Evolutionary conservation across 1,140 invertebrate genomes (phyloP).

Genomic region (Panonychus citri): DNA sequence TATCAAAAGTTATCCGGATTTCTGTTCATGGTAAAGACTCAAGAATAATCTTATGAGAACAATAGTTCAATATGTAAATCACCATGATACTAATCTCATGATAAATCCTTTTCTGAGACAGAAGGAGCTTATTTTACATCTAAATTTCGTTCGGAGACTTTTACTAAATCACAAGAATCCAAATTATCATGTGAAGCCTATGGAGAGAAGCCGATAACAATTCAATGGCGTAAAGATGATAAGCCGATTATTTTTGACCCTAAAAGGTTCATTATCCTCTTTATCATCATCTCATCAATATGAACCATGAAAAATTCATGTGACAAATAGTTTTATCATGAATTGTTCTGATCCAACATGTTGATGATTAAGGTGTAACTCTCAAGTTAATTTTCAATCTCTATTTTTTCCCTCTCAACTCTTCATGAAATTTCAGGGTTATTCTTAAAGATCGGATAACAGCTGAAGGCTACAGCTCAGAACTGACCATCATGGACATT

Average conservation of each 20-base stretch:
- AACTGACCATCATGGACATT: conserved; percentile 21
- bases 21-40: conserved; percentile 22
- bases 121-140: conserved; percentile 16
- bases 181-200: conserved; percentile 23
- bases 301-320: no score
- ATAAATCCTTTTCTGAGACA: conserved; percentile 2
- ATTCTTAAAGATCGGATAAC: background rate
- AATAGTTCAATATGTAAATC: no score
- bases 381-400: background rate
- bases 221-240: conserved; percentile 20
- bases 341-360: no score
- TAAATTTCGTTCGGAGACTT: conserved; percentile 14
- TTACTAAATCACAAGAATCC: conserved; percentile 18
- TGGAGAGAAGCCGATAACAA: conserved; percentile 25
- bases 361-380: no score
- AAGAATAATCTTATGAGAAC: no score
- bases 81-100: no score
- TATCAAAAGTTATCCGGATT: conserved; percentile 24
- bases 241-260: conserved; percentile 4
- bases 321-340: no score
- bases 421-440: background rate
- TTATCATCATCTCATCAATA: no score
- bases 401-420: background rate
- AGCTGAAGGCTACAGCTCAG: conserved; percentile 5
- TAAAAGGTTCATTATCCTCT: background rate